Evolutionary conservation across 2,797 vertebrate species (phyloP), one percentile per base, ranked within the genome.

Genomic region (Gambusia yucatana): DNA sequence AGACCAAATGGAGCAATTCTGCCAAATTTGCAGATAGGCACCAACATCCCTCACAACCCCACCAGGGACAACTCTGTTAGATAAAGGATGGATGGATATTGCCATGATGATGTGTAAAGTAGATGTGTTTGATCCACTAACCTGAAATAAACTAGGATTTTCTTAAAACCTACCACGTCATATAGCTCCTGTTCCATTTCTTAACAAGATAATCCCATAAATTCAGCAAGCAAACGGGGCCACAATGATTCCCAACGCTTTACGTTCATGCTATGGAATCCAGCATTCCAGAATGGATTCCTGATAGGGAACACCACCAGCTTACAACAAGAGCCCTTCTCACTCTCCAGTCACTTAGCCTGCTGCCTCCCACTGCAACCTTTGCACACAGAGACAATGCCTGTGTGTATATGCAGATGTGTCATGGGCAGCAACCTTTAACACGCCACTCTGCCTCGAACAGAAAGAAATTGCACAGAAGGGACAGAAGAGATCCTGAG

Each of bases 311-410:
- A 93, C 86, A 91, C 91, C 87, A 90, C 80, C 63, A 80, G 77
- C 92, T 89, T 86, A 94, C 90, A 91, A 95, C 92, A 91, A 89
- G 89, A 86, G 88, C 80, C 86, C 79, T 83, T 90, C 91, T 91
- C 90, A 91, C 89, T 85, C 81, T 88, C 82, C 44, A 22, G 85
- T 80, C 88, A 91, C 91, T 93, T 88, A 87, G 89, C 85, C 89
- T 25, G 44, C 79, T 82, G 90, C 92, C 90, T 90, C 93, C 92
- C 91, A 93, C 92, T 91, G 88, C 86, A 93, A 83, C 90, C 88
- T 91, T 88, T 86, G 65, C 48, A 30, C 83, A 82, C 89, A 91
- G 84, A 87, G 87, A 87, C 83, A 91, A 90, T 85, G 91, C 77
- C 79, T 88, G 89, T 89, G 86, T 89, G 85, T 80, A 65, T 79